A percentile compares a stretch with the other conserved stretches of the same genome.
Evolutionary conservation across 2,888 invertebrate species (phyloP).

Genomic region (Drosophila ustulata): DNA sequence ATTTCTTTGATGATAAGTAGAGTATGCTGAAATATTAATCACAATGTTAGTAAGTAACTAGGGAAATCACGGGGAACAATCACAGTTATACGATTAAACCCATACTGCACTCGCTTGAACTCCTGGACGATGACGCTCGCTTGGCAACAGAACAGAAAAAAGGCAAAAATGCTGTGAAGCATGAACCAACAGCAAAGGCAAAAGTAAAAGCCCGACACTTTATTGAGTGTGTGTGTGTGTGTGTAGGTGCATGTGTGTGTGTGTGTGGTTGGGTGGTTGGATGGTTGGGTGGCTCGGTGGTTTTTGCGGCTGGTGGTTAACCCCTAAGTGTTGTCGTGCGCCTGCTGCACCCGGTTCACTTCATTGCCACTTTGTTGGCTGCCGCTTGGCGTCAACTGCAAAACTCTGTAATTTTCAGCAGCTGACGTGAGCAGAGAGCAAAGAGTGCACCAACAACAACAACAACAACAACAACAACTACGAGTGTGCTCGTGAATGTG

Average conservation of each 20-base stretch:
- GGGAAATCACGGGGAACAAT: conserved; percentile 56
- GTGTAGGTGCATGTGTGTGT: conserved; percentile 13
- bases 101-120: conserved; percentile 16
- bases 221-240: conserved; percentile 20
- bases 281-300: conserved; percentile 38
- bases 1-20: not conserved
- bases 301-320: conserved; percentile 67
- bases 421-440: conserved; percentile 35
- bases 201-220: conserved; percentile 25
- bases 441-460: conserved; percentile 18
- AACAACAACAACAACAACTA: conserved; percentile 7
- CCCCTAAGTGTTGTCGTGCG: conserved; percentile 70
- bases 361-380: conserved; percentile 60
- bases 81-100: conserved; percentile 25
- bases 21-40: conserved; percentile 3
- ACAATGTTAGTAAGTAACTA: conserved; percentile 3
- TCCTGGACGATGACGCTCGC: conserved; percentile 23
- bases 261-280: conserved; percentile 15
- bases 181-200: conserved; percentile 42
- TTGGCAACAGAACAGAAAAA: conserved; percentile 13
- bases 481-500: conserved; percentile 15
- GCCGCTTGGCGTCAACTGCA: conserved; percentile 51
- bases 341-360: conserved; percentile 33
- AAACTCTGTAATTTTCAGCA: conserved; percentile 64
- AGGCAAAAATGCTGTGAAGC: conserved; percentile 48